These are phyloP conservation scores for Poecilia latipinna DNA, from an alignment of 2,113 vertebrate species.

Conservation along the genomic window DNA sequence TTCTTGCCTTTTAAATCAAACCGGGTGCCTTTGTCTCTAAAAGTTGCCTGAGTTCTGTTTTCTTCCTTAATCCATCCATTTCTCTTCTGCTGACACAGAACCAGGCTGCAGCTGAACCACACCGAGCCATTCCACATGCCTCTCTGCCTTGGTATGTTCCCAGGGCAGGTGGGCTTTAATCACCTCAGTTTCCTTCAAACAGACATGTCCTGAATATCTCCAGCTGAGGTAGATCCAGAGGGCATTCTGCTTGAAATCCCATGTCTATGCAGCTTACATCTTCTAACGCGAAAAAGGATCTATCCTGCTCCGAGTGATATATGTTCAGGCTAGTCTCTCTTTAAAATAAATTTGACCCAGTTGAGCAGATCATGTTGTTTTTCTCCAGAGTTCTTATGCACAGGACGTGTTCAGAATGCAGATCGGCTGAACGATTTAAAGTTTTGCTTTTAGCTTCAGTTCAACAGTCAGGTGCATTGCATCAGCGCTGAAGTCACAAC, in stretches of 20 bases:
- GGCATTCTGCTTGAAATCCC: conserved; percentile 10
- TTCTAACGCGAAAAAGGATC: conserved; percentile 3
- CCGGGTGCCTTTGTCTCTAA: neutral
- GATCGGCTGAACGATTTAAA: neutral
- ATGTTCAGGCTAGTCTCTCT: neutral
- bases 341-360: conserved; percentile 2
- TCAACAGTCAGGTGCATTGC: neutral
- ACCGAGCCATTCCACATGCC: neutral
- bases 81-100: neutral
- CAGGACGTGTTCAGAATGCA: neutral
- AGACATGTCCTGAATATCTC: conserved; percentile 31
- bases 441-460: neutral
- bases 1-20: neutral
- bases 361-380: conserved; percentile 2
- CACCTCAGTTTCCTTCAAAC: conserved; percentile 5
- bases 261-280: neutral
- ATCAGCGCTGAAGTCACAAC: neutral
- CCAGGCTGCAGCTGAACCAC: neutral
- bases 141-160: conserved; percentile 5
- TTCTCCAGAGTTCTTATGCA: neutral
- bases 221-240: conserved; percentile 5
- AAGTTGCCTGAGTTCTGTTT: neutral
- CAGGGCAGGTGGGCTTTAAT: conserved; percentile 27
- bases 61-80: conserved; percentile 2
- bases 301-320: neutral